Base-by-base conservation (phyloP, 2,888 invertebrate species). In the Arrhopalites spinosus region DNA sequence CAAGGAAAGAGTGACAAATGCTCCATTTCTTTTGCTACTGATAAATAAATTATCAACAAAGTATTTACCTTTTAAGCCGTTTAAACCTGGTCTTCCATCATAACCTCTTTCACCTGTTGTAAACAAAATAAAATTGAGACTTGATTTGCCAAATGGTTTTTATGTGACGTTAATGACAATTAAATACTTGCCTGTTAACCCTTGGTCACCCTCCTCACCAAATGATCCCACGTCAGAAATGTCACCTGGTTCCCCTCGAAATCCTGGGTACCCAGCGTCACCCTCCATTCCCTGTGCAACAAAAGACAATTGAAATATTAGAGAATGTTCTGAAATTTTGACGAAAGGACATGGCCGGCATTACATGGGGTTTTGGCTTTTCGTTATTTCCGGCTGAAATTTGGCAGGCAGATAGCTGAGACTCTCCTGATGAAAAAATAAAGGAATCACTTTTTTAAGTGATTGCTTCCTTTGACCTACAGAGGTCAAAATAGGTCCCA, bases 151-250 rank as follows among this genome's bases (percentile, higher is more conserved):
- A 13, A 15, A 64, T 64, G 17, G 64, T 64, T 11, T 13, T 5
- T 8, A 36, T 36, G 25, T 13, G 5, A n/a, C n/a, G n/a, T n/a
- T n/a, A n/a, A n/a, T n/a, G n/a, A n/a, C n/a, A n/a, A 29, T 25
- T 11, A 70, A 53, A 7, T 5, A 50, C 15, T 25, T 47, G n/a
- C n/a, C n/a, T 15, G 68, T 23, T 47, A 23, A 68, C 68, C 80
- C 80, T 47, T 63, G 64, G 0, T 81, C 81, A 43, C 81, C 81
- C 1, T 27, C 5, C 45, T 81, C 81, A 13, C 81, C 81, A 59
- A 17, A 47, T 50, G 56, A 77, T 61, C 81, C 81, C 63, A 74
- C 64, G 0, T 64, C 20, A 59, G 80, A 79, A 64, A 78, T 79
- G 0, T 81, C 81, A 27, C 84, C 84, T 7, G 36, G 36, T 36